Base-by-base conservation (phyloP, 2,888 invertebrate species). In the Vanessa cardui region DNA sequence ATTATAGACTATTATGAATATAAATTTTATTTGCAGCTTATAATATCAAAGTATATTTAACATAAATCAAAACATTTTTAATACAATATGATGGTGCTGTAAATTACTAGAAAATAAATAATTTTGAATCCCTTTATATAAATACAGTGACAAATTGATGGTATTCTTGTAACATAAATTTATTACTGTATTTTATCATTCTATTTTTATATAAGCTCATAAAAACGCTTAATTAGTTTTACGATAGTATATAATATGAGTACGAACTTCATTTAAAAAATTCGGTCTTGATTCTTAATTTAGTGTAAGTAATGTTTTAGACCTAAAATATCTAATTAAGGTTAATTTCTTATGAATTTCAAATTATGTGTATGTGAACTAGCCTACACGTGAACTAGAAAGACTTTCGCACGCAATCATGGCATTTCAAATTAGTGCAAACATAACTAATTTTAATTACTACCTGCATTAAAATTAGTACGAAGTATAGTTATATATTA, bases 21-120 rank as follows among this genome's bases (percentile, higher is more conserved):
- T 63, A 46, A 50, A 68, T 49, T 69, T 66, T 71, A 62, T 69
- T 60, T 20, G 46, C 39, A 9, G 39, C 39, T 12, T 39, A 12
- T 39, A 39, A 39, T 39, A 12, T 39, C 39, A 39, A 12, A 12
- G 4, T 39, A 39, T 39, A 4, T 12, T 39, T 1, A 9, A 39
- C 33, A 12, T 39, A 12, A 3, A 39, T 39, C 12, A 39, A 39
- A 12, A 4, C 9, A 39, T 39, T 9, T 9, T 39, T 2, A 39
- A 2, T 2, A 8, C 9, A 8, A 9, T 39, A 8, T 7, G 9
- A 8, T 39, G 9, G 1, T 39, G 12, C 12, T 39, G 0, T 2
- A 12, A 0, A 39, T 39, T 39, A 2, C 26, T 26, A 26, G 1
- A 26, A 26, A 26, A 26, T 26, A 5, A 5, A 5, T 26, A 26